These are phyloP conservation scores for Gymnarchus niloticus DNA, from an alignment of 2,113 vertebrate species.

Conservation along the genomic window DNA sequence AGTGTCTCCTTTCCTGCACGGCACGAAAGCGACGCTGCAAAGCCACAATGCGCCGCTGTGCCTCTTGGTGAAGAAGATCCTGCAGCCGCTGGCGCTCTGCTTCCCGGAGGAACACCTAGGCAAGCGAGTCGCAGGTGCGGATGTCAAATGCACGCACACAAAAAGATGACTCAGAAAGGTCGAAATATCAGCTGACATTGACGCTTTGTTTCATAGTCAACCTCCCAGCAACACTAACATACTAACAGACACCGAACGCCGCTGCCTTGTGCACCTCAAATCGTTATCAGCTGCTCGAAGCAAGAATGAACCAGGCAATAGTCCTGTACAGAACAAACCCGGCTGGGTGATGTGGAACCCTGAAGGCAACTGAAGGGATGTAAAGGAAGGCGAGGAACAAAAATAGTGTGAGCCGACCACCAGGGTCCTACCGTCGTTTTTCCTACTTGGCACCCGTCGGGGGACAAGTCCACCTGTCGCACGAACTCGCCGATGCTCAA, in stretches of 20 bases:
- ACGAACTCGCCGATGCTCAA: slow-evolving; percentile 78
- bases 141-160: not conserved
- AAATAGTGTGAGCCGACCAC: not conserved
- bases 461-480: slow-evolving; percentile 65
- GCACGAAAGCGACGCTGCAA: slow-evolving; percentile 81
- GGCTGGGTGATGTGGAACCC: not conserved
- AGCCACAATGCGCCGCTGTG: slow-evolving; percentile 72
- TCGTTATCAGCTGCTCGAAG: not conserved
- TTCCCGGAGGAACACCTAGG: slow-evolving; percentile 88
- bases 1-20: slow-evolving; percentile 74
- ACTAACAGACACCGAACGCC: too few species aligned
- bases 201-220: too few species aligned
- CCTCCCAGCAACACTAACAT: too few species aligned
- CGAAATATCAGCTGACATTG: too few species aligned
- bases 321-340: not conserved
- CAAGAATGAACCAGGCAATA: not conserved
- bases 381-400: not conserved
- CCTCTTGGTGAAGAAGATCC: slow-evolving; percentile 80
- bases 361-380: slow-evolving; percentile 31
- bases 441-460: slow-evolving; percentile 88
- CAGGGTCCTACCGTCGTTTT: slow-evolving; percentile 76
- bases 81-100: slow-evolving; percentile 78
- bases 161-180: not conserved
- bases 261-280: not conserved
- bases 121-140: slow-evolving; percentile 18